Evolutionary conservation across 2,797 vertebrate genomes (phyloP), one percentile per base, ranked within the genome.

Genomic region (Microchirus variegatus): DNA sequence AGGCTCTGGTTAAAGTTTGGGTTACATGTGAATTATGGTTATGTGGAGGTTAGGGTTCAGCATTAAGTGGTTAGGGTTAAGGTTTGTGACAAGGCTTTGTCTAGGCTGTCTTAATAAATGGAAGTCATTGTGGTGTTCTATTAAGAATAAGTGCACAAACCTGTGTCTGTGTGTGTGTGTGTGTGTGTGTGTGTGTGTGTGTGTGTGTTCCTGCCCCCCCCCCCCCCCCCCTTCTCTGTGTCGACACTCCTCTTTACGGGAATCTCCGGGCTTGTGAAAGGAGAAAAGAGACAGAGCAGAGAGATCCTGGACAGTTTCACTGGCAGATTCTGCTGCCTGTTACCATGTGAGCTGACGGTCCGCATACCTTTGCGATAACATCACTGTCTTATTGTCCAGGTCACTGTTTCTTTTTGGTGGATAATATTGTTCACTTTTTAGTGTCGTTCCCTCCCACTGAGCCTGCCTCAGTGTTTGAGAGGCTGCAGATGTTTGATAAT

Each of bases 321-420:
- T 81, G 86, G 85, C 79, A 37, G 50, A 75, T 78, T 64, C 19
- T 65, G 76, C 61, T 77, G 75, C 47, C 68, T 10, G 68, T 90
- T 86, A 86, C 64, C 86, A 76, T 78, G 54, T 83, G 74, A 77
- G 83, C 86, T 83, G 83, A 90, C 84, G 76, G 67, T 65, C 78
- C 16, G 87, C 90, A 78, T 95, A 89, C 92, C 92, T 93, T 92
- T 94, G 87, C 90, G 86, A 92, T 88, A 82, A 78, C 90, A 91
- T 94, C 93, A 94, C 37, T 15, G 47, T 51, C 51, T 31, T 12
- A 59, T 45, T 68, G 51, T 70, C 37, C 59, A 49, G 74, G 59
- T 73, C 73, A 59, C 36, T 70, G 72, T 0, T 45, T 73, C 68
- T 69, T 70, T 70, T 69, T 62, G 63, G 60, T 57, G 73, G 66